Conservation (phyloP, 2,888 invertebrate species). For the Adelphocoris suturalis region DNA sequence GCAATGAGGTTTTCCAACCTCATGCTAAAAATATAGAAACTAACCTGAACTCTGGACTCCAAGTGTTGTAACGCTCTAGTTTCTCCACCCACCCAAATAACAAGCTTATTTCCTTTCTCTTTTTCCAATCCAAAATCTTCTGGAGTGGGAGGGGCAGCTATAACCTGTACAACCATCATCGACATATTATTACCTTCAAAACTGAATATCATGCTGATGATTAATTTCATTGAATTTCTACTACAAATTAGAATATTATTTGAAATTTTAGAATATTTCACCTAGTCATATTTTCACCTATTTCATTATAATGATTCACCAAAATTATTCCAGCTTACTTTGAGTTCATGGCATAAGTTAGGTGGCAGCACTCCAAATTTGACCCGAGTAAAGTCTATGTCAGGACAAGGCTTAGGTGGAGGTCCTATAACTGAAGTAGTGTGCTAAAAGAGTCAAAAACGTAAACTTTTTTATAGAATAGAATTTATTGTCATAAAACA, state of each 20-base stretch:
- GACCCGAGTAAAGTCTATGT: slow-evolving; percentile 76
- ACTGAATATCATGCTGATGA: slow-evolving; percentile 4
- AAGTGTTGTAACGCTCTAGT: slow-evolving; percentile 82
- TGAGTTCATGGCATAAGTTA: slow-evolving; percentile 79
- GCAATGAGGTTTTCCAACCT: too few species aligned
- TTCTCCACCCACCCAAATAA: slow-evolving; percentile 85
- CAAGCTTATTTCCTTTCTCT: slow-evolving; percentile 81
- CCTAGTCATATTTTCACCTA: too few species aligned
- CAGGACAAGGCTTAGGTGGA: slow-evolving; percentile 82
- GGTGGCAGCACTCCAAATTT: slow-evolving; percentile 78
- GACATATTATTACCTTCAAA: neutral
- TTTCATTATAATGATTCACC: too few species aligned
- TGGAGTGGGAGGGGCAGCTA: slow-evolving; percentile 80
- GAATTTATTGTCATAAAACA: too few species aligned
- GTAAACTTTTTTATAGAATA: too few species aligned
- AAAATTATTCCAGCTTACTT: slow-evolving; percentile 78
- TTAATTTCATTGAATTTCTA: slow-evolving; percentile 9
- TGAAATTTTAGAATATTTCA: neutral
- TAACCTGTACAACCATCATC: slow-evolving; percentile 72
- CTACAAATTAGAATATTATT: neutral
- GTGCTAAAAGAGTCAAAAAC: slow-evolving; percentile 79
- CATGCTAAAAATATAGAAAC: neutral
- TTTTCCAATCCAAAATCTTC: slow-evolving; percentile 81
- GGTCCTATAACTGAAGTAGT: slow-evolving; percentile 83
- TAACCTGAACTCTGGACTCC: slow-evolving; percentile 55